Conservation (phyloP, 2,888 invertebrate genomes). For the Chelonus formosanus region DNA sequence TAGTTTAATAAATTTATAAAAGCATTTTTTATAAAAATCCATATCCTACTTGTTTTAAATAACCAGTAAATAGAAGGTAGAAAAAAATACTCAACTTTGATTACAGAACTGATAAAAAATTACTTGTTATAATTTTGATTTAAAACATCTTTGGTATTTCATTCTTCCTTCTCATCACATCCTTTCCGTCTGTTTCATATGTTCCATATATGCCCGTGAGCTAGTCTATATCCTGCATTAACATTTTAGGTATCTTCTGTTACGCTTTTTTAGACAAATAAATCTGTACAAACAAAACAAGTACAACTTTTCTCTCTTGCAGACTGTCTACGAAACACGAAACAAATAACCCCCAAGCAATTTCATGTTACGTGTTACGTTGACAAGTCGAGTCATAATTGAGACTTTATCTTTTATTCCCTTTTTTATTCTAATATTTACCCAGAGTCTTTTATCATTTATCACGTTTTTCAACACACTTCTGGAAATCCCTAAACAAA, state of each 20-base stretch:
- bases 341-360: constrained; percentile 47
- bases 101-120: background rate
- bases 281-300: constrained; percentile 51
- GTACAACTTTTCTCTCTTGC: constrained; percentile 39
- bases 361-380: constrained; percentile 56
- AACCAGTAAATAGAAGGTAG: no score
- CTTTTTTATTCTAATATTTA: background rate
- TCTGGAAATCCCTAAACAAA: background rate
- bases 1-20: no score
- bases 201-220: constrained; percentile 27
- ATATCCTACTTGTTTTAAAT: no score
- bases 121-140: background rate
- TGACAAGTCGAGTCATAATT: constrained; percentile 51
- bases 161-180: constrained; percentile 22
- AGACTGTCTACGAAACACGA: constrained; percentile 22
- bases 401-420: background rate
- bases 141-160: background rate
- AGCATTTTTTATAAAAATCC: no score
- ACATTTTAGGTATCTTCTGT: constrained; percentile 19
- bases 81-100: no score
- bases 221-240: constrained; percentile 30
- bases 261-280: constrained; percentile 41
- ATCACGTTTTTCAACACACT: background rate
- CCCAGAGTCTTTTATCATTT: background rate
- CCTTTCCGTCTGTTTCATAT: constrained; percentile 39